Base-by-base conservation (phyloP, 2,797 vertebrate species). In the Gobionotothen gibberifrons region DNA sequence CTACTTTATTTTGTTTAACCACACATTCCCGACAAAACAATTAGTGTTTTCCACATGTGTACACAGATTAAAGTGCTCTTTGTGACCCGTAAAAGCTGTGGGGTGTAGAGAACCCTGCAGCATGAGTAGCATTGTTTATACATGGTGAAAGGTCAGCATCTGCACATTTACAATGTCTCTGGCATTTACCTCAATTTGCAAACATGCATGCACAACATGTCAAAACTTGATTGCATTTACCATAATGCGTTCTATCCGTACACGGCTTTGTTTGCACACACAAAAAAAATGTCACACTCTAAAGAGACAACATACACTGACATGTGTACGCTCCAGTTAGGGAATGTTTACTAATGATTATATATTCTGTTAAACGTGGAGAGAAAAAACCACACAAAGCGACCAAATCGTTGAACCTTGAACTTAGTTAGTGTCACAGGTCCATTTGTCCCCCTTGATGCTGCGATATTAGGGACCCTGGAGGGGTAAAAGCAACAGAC, bases 361-460 rank as follows among this genome's bases (percentile, higher is more conserved):
- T 81, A 36, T 63, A 48, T 78, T 69, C 56, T 65, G 58, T 74
- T 83, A 73, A 65, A 77, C 69, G 70, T 76, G 47, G 74, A 10
- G 61, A 9, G 26, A 29, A 32, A 64, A 72, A 66, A 71, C 61
- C 1, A 75, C 72, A 74, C 2, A 2, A 29, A 77, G 67, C 76
- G 82, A 78, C 87, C 87, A 84, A 88, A 86, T 83, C 82, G 69
- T 44, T 88, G 83, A 91, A 90, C 85, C 73, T 29, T 88, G 83
- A 83, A 87, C 74, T 78, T 86, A 85, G 90, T 92, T 88, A 85
- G 87, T 74, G 82, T 92, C 72, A 81, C 81, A 82, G 82, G 85
- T 87, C 79, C 88, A 92, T 94, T 95, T 92, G 93, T 94, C 92
- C 91, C 90, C 87, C 87, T 90, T 71, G 76, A 88, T 80, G 61